Conservation (phyloP, 2,797 vertebrate genomes). For the Thripadectes ignobilis region DNA sequence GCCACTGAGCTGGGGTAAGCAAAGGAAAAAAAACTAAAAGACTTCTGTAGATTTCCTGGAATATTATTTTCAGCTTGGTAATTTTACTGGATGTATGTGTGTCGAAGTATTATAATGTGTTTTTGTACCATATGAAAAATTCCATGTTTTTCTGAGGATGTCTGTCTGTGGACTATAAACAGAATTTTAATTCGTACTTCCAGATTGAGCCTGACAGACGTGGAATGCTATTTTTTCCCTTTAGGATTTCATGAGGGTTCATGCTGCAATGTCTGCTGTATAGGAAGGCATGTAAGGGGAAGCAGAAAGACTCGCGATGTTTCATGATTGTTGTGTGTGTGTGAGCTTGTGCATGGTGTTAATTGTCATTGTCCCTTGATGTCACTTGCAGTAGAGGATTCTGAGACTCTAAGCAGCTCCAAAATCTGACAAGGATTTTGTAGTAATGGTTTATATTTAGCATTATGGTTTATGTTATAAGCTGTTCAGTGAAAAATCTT, state of each 20-base stretch:
- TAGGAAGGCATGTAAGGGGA: neutral
- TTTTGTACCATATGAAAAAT: neutral
- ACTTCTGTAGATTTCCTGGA: neutral
- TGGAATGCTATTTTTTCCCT: neutral
- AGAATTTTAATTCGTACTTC: neutral
- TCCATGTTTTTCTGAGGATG: neutral
- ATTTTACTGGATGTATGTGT: neutral
- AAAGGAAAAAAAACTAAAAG: neutral
- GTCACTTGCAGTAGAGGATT: neutral
- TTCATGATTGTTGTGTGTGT: neutral
- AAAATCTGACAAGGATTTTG: neutral
- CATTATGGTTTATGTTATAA: neutral
- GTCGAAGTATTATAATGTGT: neutral
- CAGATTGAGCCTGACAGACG: neutral
- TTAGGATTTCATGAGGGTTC: neutral
- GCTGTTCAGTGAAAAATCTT: neutral
- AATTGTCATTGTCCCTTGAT: neutral
- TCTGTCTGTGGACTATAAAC: neutral
- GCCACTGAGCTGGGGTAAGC: neutral
- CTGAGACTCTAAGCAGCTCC: neutral
- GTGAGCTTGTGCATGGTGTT: neutral
- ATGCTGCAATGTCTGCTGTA: neutral
- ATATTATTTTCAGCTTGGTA: slow-evolving; percentile 3
- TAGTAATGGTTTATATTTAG: neutral
- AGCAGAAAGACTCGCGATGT: neutral